These are phyloP conservation scores for Lucifuga dentata DNA, from an alignment of 2,113 vertebrate genomes.

Conservation along the genomic window DNA sequence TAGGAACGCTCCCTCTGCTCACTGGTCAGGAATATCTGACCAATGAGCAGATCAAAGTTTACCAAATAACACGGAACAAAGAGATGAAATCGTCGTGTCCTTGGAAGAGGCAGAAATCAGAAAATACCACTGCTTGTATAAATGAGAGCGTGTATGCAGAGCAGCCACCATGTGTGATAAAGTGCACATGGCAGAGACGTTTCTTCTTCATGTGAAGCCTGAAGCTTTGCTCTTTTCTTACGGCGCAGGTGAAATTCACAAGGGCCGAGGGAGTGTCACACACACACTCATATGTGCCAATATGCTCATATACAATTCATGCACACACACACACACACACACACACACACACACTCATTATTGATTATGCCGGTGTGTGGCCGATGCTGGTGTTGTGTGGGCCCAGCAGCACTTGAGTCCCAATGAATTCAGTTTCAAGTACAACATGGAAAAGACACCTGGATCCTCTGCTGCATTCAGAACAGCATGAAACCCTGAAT, in stretches of 20 bases:
- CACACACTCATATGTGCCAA: neutral
- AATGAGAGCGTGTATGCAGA: neutral
- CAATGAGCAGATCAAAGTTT: too few relatives aligned
- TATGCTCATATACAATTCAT: neutral
- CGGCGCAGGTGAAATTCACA: too few relatives aligned
- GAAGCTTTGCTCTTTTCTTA: slow-evolving; percentile 18
- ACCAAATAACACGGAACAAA: too few relatives aligned
- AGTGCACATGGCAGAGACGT: neutral
- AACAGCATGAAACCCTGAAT: slow-evolving; percentile 1
- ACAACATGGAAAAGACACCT: slow-evolving; percentile 37
- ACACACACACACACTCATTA: slow-evolving; percentile 1
- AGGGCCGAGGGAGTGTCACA: too few relatives aligned
- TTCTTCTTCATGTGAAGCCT: slow-evolving; percentile 12
- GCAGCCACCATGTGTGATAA: neutral
- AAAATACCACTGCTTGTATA: too few relatives aligned
- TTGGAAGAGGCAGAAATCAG: too few relatives aligned
- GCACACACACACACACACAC: slow-evolving; percentile 1
- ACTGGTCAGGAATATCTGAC: too few relatives aligned
- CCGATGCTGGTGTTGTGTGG: slow-evolving; percentile 2
- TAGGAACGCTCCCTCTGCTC: too few relatives aligned
- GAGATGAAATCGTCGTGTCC: too few relatives aligned
- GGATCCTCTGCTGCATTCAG: slow-evolving; percentile 35
- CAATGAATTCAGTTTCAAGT: slow-evolving; percentile 63
- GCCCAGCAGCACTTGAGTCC: slow-evolving; percentile 39
- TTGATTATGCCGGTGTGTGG: slow-evolving; percentile 19